Evolutionary conservation across 2,113 vertebrate genomes (phyloP).

Genomic region (Nymphicus hollandicus): DNA sequence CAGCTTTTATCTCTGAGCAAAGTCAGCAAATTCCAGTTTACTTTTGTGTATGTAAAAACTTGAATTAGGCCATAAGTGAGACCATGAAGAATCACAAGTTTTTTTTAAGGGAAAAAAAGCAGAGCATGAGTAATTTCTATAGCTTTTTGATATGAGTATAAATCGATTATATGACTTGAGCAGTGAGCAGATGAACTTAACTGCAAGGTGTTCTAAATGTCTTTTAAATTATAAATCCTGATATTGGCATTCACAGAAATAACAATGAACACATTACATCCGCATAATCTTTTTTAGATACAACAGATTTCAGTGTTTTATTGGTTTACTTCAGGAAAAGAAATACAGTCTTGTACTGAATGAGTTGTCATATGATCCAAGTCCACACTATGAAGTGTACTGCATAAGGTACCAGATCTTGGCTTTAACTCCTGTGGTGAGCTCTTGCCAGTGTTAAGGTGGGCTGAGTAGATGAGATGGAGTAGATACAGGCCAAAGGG

Average conservation of each 20-base stretch:
- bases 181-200: background rate
- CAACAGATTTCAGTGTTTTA: background rate
- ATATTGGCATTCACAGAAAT: background rate
- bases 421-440: background rate
- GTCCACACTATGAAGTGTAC: background rate
- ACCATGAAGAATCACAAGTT: background rate
- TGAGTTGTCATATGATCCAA: background rate
- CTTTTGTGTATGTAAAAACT: background rate
- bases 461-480: background rate
- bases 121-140: background rate
- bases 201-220: background rate
- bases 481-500: background rate
- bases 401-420: background rate
- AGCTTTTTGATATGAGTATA: background rate
- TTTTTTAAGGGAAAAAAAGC: background rate
- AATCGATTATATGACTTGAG: background rate
- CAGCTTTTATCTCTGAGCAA: background rate
- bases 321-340: background rate
- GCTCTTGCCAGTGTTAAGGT: background rate
- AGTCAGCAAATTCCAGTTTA: background rate
- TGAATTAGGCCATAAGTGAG: background rate
- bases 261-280: background rate
- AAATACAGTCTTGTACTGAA: background rate
- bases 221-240: background rate
- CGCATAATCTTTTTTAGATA: background rate